Base-by-base conservation (phyloP, 2,113 vertebrate species). In the Sapayoa aenigma region DNA sequence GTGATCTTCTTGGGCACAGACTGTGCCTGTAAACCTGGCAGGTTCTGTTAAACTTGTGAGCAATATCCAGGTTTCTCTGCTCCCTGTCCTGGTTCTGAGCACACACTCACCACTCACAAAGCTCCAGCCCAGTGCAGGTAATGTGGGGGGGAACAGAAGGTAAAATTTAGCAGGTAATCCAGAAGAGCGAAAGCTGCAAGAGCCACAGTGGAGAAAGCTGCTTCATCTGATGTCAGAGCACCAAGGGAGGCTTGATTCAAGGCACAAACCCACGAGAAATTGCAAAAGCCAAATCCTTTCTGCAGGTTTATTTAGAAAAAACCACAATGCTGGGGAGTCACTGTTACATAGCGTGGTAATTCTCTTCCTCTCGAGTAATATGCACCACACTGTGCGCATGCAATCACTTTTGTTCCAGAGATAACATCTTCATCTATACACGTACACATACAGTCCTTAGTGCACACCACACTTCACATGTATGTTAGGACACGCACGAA, bases 271-370 rank as follows among this genome's bases (percentile, higher is more conserved):
- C 56, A 41, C 14, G 4, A 93, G 50, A 74, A 87, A 95, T 2
- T 66, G 52, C 88, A 80, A 62, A 89, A 67, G 22, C 31, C 58
- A 65, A 92, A 49, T 87, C 28, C 16, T 85, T 92, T 89, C 49
- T 74, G 80, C 92, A 93, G 68, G 39, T 97, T 97, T 97, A 97
- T 97, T 97, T 96, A 96, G 84, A 96, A 97, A 44, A 97, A 96
- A 81, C 13, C 89, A 90, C 49, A 53, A 87, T 63, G 73, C 73
- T 74, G 65, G 85, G 93, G 92, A 93, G 91, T 95, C 94, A 83
- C 90, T 90, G 83, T 93, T 88, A 85, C 90, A 87, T 68, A 89
- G 90, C 5, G 0, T 79, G 84, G 74, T 27, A 77, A 93, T 93
- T 95, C 87, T 90, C 75, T 65, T 96, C 75, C 83, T 84, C 76